Evolutionary conservation across 2,797 vertebrate species (phyloP).

Genomic region (Octomys mimax): DNA sequence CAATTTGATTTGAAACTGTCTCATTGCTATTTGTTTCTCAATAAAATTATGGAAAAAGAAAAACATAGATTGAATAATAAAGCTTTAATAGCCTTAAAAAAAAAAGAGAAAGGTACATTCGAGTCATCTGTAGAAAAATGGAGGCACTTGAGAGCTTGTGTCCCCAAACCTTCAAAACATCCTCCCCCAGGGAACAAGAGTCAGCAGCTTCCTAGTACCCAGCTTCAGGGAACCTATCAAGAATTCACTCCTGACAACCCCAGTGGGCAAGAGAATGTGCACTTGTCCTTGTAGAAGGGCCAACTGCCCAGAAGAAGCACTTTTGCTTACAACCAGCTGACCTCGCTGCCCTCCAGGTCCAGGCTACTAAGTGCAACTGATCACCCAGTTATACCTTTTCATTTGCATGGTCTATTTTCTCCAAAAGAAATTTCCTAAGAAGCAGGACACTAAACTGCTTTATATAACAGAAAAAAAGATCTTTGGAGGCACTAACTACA

Average conservation of each 20-base stretch:
- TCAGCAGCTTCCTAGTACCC: not conserved
- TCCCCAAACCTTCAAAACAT: not conserved
- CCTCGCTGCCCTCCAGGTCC: not conserved
- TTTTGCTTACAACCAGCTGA: not conserved
- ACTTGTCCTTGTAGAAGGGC: not conserved
- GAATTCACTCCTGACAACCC: not conserved
- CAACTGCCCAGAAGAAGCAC: not conserved
- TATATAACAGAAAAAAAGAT: constrained; percentile 51
- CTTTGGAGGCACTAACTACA: not conserved
- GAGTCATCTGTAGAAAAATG: not conserved
- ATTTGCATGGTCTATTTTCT: constrained; percentile 65
- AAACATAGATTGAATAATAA: too few species aligned
- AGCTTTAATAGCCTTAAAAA: too few species aligned
- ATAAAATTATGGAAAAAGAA: too few species aligned
- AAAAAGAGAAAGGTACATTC: not conserved
- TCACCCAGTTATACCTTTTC: not conserved
- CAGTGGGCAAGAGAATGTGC: not conserved
- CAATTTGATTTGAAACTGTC: too few species aligned
- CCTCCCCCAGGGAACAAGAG: not conserved
- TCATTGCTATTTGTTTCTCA: too few species aligned
- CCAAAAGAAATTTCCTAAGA: constrained; percentile 31
- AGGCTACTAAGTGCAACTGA: not conserved
- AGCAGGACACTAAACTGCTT: constrained; percentile 39
- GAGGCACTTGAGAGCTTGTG: not conserved
- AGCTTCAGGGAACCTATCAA: not conserved